Evolutionary conservation across 2,797 vertebrate species (phyloP), one percentile per base, ranked within the genome.

Genomic region (Sebastes cheni): DNA sequence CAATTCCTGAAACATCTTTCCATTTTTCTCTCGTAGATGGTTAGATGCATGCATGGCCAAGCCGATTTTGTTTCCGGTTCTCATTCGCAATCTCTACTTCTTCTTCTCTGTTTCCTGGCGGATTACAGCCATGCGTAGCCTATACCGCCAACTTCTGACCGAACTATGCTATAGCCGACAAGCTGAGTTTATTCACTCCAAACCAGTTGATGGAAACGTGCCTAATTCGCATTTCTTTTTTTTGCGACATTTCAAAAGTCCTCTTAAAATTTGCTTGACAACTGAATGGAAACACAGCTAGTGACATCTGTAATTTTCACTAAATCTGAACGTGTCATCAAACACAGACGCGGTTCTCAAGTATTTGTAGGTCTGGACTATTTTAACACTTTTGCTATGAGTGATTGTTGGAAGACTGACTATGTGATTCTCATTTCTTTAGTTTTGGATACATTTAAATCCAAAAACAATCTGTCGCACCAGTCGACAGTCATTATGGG

Each of bases 391-490:
- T 60, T 1, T 59, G 56, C 4, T 27, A 59, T 59, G 3, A 27
- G 7, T 27, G 8, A 59, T 4, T 59, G 8, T 29, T 29, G 2
- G 25, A 60, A 30, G 25, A 64, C n/a, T 6, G 32, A 2, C 22
- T 25, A 6, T 23, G 54, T 25, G 7, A 25, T 50, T 4, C 0
- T 29, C 6, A 30, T 50, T 23, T 18, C 36, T n/a, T n/a, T 61
- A 20, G 16, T 30, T 60, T 60, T 56, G 22, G 27, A 39, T 39
- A 50, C 16, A 46, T 67, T 20, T 7, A 67, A n/a, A 39, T 65
- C 0, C 30, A 14, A 25, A 39, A 65, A 18, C 0, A 0, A 42
- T 42, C 39, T 42, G 13, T 42, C 1, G 0, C n/a, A 64, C 36
- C 0, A 36, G 36, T 36, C 36, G 6, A 30, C 29, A 30, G 29